phyloP scores from a whole-genome alignment of 1,140 invertebrate species.

The Nilaparvata lugens region DNA sequence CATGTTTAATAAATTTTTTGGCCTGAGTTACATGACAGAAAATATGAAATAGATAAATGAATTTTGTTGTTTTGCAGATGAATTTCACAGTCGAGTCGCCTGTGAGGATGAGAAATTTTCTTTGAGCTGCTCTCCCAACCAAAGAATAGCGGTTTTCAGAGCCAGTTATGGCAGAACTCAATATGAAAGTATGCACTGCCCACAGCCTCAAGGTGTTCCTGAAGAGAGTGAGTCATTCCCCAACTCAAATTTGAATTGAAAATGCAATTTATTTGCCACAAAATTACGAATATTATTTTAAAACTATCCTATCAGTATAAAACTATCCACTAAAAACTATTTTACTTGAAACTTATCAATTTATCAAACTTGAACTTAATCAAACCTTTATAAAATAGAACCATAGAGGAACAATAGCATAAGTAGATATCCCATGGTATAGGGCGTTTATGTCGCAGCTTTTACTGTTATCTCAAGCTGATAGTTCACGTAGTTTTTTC shows the following conservation, averaged over 20 bases:
- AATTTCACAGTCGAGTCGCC: slow-evolving; percentile 81
- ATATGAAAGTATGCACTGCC: slow-evolving; percentile 80
- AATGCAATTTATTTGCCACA: neutral
- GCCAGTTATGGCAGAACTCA: slow-evolving; percentile 82
- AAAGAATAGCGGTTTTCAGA: slow-evolving; percentile 80
- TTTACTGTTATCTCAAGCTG: too few species aligned
- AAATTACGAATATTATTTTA: neutral
- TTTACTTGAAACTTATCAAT: neutral
- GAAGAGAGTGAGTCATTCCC: slow-evolving; percentile 68
- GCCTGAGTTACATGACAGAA: too few species aligned
- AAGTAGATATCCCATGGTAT: too few species aligned
- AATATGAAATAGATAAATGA: too few species aligned
- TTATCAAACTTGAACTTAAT: neutral
- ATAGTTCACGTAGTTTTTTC: too few species aligned
- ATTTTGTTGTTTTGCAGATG: slow-evolving; percentile 76
- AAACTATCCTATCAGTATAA: neutral
- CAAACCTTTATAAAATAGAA: too few species aligned
- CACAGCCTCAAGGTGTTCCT: slow-evolving; percentile 69
- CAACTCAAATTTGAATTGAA: neutral
- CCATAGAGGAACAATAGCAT: too few species aligned
- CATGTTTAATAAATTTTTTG: too few species aligned
- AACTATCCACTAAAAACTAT: neutral
- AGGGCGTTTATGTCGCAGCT: too few species aligned
- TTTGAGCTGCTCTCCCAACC: slow-evolving; percentile 69
- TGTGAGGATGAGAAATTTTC: slow-evolving; percentile 82